phyloP scores from a whole-genome alignment of 1,140 invertebrate species.

The Littorina saxatilis region DNA sequence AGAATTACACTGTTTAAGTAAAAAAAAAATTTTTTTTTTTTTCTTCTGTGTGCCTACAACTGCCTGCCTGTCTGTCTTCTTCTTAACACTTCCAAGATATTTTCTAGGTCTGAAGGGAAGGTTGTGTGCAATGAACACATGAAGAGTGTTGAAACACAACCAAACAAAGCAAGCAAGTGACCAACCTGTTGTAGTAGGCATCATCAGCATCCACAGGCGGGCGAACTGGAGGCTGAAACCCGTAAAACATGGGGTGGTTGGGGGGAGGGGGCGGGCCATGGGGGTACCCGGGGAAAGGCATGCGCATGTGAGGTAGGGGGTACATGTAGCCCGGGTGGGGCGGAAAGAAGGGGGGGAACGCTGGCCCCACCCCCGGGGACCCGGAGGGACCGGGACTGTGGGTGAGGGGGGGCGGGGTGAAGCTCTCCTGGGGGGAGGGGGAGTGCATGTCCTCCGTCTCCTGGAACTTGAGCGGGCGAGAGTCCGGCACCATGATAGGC shows the following conservation, averaged over 20 bases:
- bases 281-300: slow-evolving; percentile 21
- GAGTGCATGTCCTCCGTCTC: slow-evolving; percentile 42
- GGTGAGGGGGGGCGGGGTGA: slow-evolving; percentile 28
- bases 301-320: slow-evolving; percentile 31
- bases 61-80: too few species aligned
- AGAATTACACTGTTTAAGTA: too few species aligned
- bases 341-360: slow-evolving; percentile 23
- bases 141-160: too few species aligned
- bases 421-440: slow-evolving; percentile 28
- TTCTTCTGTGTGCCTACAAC: too few species aligned
- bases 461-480: slow-evolving; percentile 43
- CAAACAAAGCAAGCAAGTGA: too few species aligned
- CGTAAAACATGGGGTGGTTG: slow-evolving; percentile 43
- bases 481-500: slow-evolving; percentile 79
- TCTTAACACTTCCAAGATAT: too few species aligned
- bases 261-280: slow-evolving; percentile 35
- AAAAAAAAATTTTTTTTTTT: too few species aligned
- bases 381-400: slow-evolving; percentile 24
- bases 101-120: too few species aligned
- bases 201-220: slow-evolving; percentile 39
- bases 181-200: slow-evolving; percentile 46
- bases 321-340: slow-evolving; percentile 38
- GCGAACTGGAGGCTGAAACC: slow-evolving; percentile 41
- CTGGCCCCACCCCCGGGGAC: background rate
- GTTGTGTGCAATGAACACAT: too few species aligned